A percentile compares a stretch with the other conserved stretches of the same genome.
Conservation (phyloP, 64 coral and sea anemone genomes). For the Pocillopora verrucosa region DNA sequence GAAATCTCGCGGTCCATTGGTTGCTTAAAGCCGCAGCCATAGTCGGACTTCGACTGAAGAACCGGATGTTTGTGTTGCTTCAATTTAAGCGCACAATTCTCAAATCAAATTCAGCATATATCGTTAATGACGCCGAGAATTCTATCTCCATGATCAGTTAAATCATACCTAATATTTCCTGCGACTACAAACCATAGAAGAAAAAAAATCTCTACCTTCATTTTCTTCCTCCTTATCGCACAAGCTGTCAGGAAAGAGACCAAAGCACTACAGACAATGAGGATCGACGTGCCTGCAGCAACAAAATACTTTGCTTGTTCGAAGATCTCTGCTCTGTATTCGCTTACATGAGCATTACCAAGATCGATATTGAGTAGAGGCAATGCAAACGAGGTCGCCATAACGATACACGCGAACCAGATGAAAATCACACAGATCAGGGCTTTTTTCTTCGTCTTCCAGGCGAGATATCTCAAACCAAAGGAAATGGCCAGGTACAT, state of each 20-base stretch:
- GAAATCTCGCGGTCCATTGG: no score
- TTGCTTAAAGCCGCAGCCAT: no score
- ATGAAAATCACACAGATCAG: background rate
- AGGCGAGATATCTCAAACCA: background rate
- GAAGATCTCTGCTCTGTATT: slow-evolving; percentile 7
- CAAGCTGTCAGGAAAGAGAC: background rate
- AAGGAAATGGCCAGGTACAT: slow-evolving; percentile 5
- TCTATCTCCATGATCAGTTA: no score
- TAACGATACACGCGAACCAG: background rate
- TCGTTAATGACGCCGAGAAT: no score
- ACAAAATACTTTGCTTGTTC: background rate
- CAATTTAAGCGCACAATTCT: no score
- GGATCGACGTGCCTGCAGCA: background rate
- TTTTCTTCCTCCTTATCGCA: background rate
- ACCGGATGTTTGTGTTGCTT: no score
- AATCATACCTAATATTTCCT: no score
- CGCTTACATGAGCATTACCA: slow-evolving; percentile 2
- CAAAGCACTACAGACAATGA: background rate
- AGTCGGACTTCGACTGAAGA: no score
- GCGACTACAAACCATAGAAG: background rate
- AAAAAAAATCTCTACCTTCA: background rate
- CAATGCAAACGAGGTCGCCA: background rate
- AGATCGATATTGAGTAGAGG: background rate
- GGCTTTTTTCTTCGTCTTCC: background rate
- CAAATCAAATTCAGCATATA: no score